A percentile compares a stretch with the other conserved stretches of the same genome.
Conservation (phyloP, 2,888 invertebrate species). For the Fabriciana adippe region DNA sequence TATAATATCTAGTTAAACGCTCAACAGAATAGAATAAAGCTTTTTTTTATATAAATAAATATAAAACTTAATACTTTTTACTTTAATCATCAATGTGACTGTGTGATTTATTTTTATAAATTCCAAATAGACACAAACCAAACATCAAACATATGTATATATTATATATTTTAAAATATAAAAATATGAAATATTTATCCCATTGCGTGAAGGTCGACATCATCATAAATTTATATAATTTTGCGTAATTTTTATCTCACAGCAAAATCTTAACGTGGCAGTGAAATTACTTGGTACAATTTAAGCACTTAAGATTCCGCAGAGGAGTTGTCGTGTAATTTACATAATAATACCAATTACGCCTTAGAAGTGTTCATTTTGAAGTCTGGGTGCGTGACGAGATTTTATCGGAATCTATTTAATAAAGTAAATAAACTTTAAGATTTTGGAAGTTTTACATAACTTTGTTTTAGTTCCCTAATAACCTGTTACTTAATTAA, state of each 20-base stretch:
- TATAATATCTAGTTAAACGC: too few species aligned
- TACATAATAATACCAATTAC: slow-evolving; percentile 44
- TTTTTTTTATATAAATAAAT: too few species aligned
- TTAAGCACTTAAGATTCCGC: slow-evolving; percentile 37
- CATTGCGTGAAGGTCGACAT: too few species aligned
- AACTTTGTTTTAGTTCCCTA: not conserved
- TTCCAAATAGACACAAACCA: too few species aligned
- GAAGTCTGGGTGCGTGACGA: slow-evolving; percentile 40
- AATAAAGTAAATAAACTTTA: slow-evolving; percentile 19
- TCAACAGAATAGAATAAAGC: too few species aligned
- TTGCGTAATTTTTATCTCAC: slow-evolving; percentile 28
- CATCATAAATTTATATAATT: slow-evolving; percentile 2
- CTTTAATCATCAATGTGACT: too few species aligned
- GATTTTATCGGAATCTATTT: slow-evolving; percentile 41
- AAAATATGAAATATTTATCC: too few species aligned
- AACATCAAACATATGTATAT: too few species aligned
- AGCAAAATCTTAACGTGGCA: slow-evolving; percentile 32
- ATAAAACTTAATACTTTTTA: too few species aligned
- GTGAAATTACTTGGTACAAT: slow-evolving; percentile 34
- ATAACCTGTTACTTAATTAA: too few species aligned
- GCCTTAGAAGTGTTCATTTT: slow-evolving; percentile 41
- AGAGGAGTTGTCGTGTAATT: slow-evolving; percentile 39
- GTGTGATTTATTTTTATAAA: too few species aligned
- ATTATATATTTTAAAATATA: too few species aligned
- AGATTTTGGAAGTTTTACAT: not conserved